Base-by-base conservation (phyloP, 2,888 invertebrate genomes). In the Apamea epomidion region DNA sequence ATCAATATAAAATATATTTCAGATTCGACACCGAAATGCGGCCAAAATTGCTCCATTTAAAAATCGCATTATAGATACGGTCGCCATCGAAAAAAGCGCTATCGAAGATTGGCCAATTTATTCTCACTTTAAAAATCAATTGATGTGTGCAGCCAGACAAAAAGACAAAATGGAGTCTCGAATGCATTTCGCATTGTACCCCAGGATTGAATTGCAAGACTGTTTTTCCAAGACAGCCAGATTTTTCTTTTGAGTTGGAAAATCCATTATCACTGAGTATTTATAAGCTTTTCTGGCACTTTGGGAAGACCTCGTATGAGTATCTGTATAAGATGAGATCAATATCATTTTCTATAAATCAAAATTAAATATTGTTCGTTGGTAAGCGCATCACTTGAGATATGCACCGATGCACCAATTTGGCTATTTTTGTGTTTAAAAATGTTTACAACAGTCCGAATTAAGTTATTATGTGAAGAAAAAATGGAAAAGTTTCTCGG, bases 111-210 rank as follows among this genome's bases (percentile, higher is more conserved):
- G 83, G 85, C 85, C 85, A 88, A 89, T 89, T 88, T 89, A 89
- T 88, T 87, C 77, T 87, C 79, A 85, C 83, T 89, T 88, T 87
- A 80, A 90, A 87, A 90, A 87, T 84, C 87, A 85, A 89, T 90
- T 81, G 87, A 84, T 77, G 74, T 83, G 84, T 86, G 84, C 87
- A 90, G 79, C 81, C 85, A 88, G 84, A 81, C 82, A 87, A 87
- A 90, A 89, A 88, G 84, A 81, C 82, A 87, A 87, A 90, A 89
- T 88, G 79, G 83, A 86, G 78, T 80, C 77, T 82, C 74, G 69
- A 88, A 82, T 85, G 85, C 88, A 85, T 80, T 87, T 85, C 75
- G 82, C 80, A 84, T 88, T 90, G 73, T 86, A 77, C 83, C 64
- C 79, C 73, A 75, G 73, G 32, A 85, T 87, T 81, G 81, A 88